These are phyloP conservation scores for Amphiura filiformis DNA, from an alignment of 35 echinoderm and acorn worm genomes.

Conservation along the genomic window DNA sequence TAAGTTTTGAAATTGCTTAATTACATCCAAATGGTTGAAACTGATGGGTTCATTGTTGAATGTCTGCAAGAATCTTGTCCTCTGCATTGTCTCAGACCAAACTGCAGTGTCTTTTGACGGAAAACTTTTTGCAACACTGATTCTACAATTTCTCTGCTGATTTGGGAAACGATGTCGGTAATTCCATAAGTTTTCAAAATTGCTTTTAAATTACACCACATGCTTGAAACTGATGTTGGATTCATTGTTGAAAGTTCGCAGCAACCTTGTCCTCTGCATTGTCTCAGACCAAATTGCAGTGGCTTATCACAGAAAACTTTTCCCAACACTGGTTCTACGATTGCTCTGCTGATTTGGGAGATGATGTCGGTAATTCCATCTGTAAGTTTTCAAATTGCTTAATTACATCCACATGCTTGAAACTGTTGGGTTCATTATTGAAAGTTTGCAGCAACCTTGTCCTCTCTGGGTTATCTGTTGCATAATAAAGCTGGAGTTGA, in stretches of 20 bases:
- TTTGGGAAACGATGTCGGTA: too few relatives aligned
- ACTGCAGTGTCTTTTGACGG: too few relatives aligned
- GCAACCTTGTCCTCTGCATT: too few relatives aligned
- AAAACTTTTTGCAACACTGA: too few relatives aligned
- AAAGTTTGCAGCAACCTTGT: conserved; percentile 54
- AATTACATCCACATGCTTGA: conserved; percentile 87
- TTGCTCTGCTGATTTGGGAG: background rate
- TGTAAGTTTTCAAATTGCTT: conserved; percentile 40
- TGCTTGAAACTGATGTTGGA: too few relatives aligned
- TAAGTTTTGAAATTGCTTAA: conserved; percentile 46
- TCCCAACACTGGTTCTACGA: too few relatives aligned
- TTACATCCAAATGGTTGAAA: conserved; percentile 87
- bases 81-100: conserved; percentile 60
- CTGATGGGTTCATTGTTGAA: conserved; percentile 73
- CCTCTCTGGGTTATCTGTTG: conserved; percentile 41
- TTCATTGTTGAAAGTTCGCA: too few relatives aligned
- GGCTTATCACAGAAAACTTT: too few relatives aligned
- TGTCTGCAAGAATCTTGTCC: conserved; percentile 38
- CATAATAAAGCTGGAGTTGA: conserved; percentile 87
- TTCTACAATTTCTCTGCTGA: too few relatives aligned
- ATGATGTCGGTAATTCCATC: conserved; percentile 17
- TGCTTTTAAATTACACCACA: too few relatives aligned
- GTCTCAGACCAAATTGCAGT: too few relatives aligned
- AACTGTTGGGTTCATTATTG: conserved; percentile 66
- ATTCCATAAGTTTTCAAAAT: too few relatives aligned